Evolutionary conservation across 2,113 vertebrate genomes (phyloP).

Genomic region (Lagopus muta): DNA sequence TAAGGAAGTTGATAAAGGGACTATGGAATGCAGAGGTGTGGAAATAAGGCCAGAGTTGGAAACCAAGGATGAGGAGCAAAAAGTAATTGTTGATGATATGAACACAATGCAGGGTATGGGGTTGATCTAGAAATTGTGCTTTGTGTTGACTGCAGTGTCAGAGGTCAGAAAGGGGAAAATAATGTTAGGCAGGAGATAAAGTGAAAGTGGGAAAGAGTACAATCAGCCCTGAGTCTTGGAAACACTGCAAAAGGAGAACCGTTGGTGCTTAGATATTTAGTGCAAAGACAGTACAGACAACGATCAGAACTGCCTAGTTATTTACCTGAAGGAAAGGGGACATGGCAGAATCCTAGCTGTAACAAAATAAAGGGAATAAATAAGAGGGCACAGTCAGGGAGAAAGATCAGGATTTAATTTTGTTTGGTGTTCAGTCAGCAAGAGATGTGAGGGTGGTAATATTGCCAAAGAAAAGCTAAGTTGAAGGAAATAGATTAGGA

Average conservation of each 20-base stretch:
- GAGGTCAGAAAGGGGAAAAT: neutral
- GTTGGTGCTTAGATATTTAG: neutral
- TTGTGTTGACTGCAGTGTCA: neutral
- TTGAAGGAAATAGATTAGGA: constrained; percentile 33
- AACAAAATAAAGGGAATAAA: neutral
- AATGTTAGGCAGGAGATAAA: neutral
- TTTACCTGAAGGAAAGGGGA: neutral
- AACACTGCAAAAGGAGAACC: neutral
- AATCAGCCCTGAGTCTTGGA: neutral
- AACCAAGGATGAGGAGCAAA: neutral
- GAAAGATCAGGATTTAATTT: constrained; percentile 32
- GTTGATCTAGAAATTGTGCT: neutral
- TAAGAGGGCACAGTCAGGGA: neutral
- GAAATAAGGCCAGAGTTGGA: neutral
- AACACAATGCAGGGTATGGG: neutral
- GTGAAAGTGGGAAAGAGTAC: neutral
- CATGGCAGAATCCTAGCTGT: neutral
- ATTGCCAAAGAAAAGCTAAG: constrained; percentile 46
- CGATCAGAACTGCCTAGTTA: neutral
- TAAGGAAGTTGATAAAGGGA: neutral
- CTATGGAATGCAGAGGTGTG: neutral
- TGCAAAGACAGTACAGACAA: neutral
- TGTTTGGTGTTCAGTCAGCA: constrained; percentile 36
- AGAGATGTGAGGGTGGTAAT: constrained; percentile 29
- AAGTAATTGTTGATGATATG: neutral